phyloP scores from a whole-genome alignment of 2,113 vertebrate species.

The Callaeas wilsoni region DNA sequence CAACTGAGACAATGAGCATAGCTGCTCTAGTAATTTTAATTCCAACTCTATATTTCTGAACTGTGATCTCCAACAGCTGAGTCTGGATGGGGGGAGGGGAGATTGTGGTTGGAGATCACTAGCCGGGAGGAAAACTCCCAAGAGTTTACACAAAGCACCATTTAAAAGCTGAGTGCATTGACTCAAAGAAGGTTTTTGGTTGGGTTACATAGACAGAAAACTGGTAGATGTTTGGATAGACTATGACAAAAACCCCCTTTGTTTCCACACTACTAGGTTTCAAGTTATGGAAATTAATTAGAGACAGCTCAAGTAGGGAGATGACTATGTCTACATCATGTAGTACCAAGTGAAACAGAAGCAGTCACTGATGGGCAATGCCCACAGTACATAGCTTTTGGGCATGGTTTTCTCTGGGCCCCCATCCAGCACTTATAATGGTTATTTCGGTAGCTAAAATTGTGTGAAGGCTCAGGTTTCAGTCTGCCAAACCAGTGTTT shows the following conservation, averaged over 20 bases:
- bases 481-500: neutral
- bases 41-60: neutral
- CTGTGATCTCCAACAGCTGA: neutral
- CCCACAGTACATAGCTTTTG: neutral
- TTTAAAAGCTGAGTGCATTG: neutral
- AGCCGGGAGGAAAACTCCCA: neutral
- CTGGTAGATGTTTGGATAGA: neutral
- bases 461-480: neutral
- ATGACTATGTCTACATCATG: neutral
- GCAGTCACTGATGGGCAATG: neutral
- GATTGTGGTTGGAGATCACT: neutral
- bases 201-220: neutral
- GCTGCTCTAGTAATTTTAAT: neutral
- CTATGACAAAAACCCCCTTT: neutral
- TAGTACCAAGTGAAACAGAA: neutral
- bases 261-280: neutral
- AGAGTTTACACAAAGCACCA: neutral
- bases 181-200: neutral
- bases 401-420: neutral
- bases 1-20: neutral
- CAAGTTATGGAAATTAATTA: neutral
- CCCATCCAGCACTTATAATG: neutral
- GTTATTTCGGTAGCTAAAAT: neutral
- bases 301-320: neutral
- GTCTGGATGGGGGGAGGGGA: neutral